Evolutionary conservation across 2,797 vertebrate genomes (phyloP), one percentile per base, ranked within the genome.

Genomic region (Karalla daura): DNA sequence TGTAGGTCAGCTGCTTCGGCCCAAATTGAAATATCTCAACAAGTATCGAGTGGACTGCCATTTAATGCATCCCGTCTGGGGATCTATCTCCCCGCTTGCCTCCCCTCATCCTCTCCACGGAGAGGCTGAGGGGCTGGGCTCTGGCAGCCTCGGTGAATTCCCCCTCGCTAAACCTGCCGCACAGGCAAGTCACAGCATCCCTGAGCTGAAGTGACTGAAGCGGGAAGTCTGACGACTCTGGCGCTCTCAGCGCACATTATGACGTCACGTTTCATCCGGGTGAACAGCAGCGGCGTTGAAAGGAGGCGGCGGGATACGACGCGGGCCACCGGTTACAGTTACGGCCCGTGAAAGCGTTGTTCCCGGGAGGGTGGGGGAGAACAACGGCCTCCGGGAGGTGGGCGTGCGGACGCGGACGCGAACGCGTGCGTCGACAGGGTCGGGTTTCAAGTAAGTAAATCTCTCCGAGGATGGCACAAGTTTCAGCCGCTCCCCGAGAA

Each of bases 361-460:
- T 58, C 55, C 63, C 24, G 27, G 17, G 35, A 52, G 70, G 59
- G 51, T 35, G 7, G 55, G 64, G 63, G 43, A 44, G 63, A 25
- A 46, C n/a, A 40, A 46, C n/a, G 36, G 37, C 56, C 60, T 61
- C 54, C 51, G 60, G 21, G 60, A 72, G 70, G 67, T n/a, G 35
- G 37, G 41, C 51, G 54, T 44, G 55, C 69, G 37, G 45, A 53
- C 60, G 68, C 43, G 60, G 78, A 61, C 17, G 39, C n/a, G 39
- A 55, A 41, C 8, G 2, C 59, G 44, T 74, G 49, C 65, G 68
- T 73, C 21, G 5, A 59, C 44, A 59, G 62, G 64, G 80, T 87
- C 81, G 76, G 51, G 74, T 87, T 89, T 84, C 85, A 81, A 53
- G 66, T 54, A 70, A 53, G 63, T 81, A 80, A n/a, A 88, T 86